Evolutionary conservation across 2,113 vertebrate genomes (phyloP), one percentile per base, ranked within the genome.

Genomic region (Cichladusa arquata): DNA sequence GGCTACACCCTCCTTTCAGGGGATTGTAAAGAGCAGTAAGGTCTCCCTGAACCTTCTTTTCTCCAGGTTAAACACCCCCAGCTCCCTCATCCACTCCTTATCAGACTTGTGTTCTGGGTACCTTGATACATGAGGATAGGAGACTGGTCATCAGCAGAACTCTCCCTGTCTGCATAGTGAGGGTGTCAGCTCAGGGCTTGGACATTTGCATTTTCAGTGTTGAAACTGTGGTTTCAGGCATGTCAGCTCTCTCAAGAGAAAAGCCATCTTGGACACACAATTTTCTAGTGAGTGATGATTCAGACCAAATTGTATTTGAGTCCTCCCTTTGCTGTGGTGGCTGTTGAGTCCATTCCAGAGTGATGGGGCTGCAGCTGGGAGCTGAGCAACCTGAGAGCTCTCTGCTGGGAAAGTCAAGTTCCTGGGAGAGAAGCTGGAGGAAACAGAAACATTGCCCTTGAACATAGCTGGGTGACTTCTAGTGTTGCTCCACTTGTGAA

Each of bases 341-440:
- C 16, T 40, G 44, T 81, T 71, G 47, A 83, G 44, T 33, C 38
- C 38, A 71, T 44, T 40, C n/a, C 47, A 29, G 47, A 56, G 47
- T 1, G 36, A 6, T 81, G 66, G 65, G 42, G 12, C 56, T 47
- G 54, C 31, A 34, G 65, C 19, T 0, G 0, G 22, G 24, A 19
- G 17, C 86, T 67, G 81, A 64, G 33, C n/a, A 58, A 19, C 62
- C 38, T 25, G n/a, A 7, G 1, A 3, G 25, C 8, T 61, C 23
- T 47, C 19, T 28, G 64, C 48, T 45, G 58, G 71, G 54, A 44
- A 74, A 29, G 28, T n/a, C 44, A 10, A 15, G n/a, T n/a, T 79
- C 19, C n/a, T 0, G 0, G 11, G 42, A 23, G 47, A 57, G 51
- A 34, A 47, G 28, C 38, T n/a, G 44, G 42, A 45, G 25, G 48